Conservation (phyloP, 2,113 vertebrate species). For the Nibea albiflora region DNA sequence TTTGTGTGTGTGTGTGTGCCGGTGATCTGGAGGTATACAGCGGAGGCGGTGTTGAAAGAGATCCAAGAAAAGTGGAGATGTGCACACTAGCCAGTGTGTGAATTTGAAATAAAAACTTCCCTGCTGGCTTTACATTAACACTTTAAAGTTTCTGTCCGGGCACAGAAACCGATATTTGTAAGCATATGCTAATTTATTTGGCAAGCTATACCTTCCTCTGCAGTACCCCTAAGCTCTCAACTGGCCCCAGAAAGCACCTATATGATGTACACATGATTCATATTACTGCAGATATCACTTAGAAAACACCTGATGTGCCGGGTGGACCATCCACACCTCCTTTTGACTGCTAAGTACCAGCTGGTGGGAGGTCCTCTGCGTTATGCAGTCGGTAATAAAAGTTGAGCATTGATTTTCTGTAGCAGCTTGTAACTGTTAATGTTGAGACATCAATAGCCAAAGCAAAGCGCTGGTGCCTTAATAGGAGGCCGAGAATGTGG, state of each 20-base stretch:
- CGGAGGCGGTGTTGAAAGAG: constrained; percentile 14
- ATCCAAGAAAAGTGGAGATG: constrained; percentile 11
- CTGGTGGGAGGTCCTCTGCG: constrained; percentile 74
- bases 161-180: constrained; percentile 13
- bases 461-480: constrained; percentile 96
- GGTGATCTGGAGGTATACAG: not conserved
- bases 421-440: constrained; percentile 99
- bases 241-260: constrained; percentile 42
- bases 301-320: constrained; percentile 78
- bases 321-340: constrained; percentile 55
- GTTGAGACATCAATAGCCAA: constrained; percentile 99
- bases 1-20: not conserved
- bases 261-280: constrained; percentile 68
- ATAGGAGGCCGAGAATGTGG: constrained; percentile 88
- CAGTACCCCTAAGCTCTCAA: constrained; percentile 25
- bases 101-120: constrained; percentile 13
- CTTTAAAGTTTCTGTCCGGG: not conserved
- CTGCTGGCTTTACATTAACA: not conserved
- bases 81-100: not conserved
- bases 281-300: constrained; percentile 82
- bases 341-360: constrained; percentile 83
- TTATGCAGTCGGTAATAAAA: constrained; percentile 94
- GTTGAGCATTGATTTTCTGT: constrained; percentile 98
- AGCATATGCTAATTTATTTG: constrained; percentile 54
- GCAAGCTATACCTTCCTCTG: constrained; percentile 23